Conservation (phyloP, 1,140 invertebrate species). For the Aporrectodea caliginosa region DNA sequence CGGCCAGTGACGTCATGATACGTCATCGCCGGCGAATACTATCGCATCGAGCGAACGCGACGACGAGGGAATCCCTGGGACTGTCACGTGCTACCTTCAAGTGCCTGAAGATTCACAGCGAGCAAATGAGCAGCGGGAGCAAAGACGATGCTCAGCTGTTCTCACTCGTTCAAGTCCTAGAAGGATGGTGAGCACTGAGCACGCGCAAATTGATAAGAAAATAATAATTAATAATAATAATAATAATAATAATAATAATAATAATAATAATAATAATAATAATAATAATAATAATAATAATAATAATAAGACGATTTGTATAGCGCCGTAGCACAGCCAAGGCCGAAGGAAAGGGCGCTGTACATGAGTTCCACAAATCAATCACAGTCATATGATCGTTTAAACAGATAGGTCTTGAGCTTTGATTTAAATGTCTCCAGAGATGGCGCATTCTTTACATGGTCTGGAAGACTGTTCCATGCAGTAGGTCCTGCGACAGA, state of each 20-base stretch:
- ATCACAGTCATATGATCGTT: too few species aligned
- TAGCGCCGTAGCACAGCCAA: neutral
- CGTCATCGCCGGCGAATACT: too few species aligned
- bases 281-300: conserved; percentile 1
- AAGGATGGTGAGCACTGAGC: neutral
- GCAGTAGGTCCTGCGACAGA: too few species aligned
- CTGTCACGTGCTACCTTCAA: neutral
- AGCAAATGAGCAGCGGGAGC: neutral
- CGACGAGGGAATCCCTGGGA: neutral
- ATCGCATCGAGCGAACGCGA: too few species aligned
- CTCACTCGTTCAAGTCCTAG: neutral
- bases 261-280: conserved; percentile 4
- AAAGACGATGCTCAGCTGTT: neutral
- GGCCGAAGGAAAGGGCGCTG: too few species aligned
- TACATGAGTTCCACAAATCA: too few species aligned
- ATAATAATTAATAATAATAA: neutral
- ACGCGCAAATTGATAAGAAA: neutral
- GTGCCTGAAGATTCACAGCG: neutral
- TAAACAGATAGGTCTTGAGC: too few species aligned
- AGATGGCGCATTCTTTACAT: too few species aligned
- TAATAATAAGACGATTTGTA: neutral
- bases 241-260: neutral
- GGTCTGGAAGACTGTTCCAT: too few species aligned
- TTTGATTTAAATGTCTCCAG: too few species aligned
- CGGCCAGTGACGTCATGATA: neutral